phyloP scores from a whole-genome alignment of 2,797 vertebrate species.

The Lerista edwardsae region DNA sequence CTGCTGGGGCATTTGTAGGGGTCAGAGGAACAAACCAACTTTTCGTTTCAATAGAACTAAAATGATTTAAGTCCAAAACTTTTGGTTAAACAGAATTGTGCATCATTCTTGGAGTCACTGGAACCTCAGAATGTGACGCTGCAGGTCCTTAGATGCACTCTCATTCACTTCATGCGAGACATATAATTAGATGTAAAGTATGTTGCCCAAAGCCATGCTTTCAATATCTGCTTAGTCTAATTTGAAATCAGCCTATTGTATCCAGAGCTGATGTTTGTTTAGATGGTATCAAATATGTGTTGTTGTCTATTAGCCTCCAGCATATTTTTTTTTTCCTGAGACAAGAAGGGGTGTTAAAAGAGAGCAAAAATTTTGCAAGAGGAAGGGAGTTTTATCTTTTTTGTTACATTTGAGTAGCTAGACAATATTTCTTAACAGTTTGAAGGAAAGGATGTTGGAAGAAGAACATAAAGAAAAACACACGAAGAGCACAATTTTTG shows the following conservation, averaged over 20 bases:
- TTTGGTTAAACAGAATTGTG: background rate
- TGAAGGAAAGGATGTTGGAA: background rate
- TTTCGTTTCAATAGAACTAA: background rate
- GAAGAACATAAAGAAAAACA: background rate
- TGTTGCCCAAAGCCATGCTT: conserved; percentile 23
- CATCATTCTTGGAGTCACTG: background rate
- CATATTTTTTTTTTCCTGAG: background rate
- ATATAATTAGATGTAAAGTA: conserved; percentile 9
- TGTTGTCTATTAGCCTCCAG: conserved; percentile 14
- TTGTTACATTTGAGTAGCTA: background rate
- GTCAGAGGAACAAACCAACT: background rate
- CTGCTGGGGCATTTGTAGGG: background rate
- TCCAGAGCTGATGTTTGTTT: background rate
- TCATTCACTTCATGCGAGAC: background rate
- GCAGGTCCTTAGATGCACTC: background rate
- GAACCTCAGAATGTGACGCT: background rate
- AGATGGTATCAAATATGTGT: conserved; percentile 6
- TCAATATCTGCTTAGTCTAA: conserved; percentile 14
- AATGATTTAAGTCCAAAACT: background rate
- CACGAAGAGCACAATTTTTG: background rate
- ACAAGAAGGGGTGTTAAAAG: background rate
- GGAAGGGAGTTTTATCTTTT: background rate
- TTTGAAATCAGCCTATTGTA: conserved; percentile 9
- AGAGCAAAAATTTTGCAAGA: conserved; percentile 1
- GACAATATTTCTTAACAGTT: background rate